These are phyloP conservation scores for Polypedilum vanderplanki DNA, from an alignment of 1,140 invertebrate species.

Conservation along the genomic window DNA sequence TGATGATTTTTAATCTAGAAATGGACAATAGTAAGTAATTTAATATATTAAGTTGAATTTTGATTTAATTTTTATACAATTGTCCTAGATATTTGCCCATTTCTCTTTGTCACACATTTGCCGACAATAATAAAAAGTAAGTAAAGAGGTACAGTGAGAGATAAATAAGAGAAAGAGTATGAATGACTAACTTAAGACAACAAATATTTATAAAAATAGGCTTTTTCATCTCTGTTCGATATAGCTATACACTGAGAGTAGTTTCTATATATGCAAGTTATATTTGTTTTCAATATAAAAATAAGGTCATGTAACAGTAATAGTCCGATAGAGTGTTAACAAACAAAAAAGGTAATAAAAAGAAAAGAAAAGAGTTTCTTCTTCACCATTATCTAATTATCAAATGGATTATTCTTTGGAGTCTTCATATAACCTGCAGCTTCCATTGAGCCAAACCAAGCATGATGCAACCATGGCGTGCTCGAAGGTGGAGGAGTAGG, in stretches of 20 bases:
- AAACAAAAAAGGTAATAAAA: background rate
- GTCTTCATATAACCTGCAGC: constrained; percentile 1
- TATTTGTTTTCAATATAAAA: background rate
- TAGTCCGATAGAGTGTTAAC: background rate
- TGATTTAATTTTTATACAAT: no score
- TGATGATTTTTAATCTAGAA: no score
- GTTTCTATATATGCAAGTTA: background rate
- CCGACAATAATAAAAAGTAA: background rate
- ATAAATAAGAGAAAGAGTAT: background rate
- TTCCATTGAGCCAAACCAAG: constrained; percentile 18
- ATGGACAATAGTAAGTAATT: no score
- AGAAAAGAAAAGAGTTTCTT: background rate
- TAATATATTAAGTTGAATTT: no score
- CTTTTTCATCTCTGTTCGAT: no score
- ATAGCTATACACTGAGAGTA: no score
- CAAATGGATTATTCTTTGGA: constrained; percentile 25
- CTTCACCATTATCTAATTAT: constrained; percentile 15
- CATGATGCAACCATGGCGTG: constrained; percentile 43
- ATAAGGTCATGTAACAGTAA: constrained; percentile 17
- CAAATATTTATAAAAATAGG: no score
- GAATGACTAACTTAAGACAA: background rate
- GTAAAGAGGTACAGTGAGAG: background rate
- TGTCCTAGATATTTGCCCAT: no score
- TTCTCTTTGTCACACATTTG: no score
- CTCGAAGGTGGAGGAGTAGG: constrained; percentile 42